phyloP scores from a whole-genome alignment of 2,888 invertebrate genomes.

The Plutella xylostella region DNA sequence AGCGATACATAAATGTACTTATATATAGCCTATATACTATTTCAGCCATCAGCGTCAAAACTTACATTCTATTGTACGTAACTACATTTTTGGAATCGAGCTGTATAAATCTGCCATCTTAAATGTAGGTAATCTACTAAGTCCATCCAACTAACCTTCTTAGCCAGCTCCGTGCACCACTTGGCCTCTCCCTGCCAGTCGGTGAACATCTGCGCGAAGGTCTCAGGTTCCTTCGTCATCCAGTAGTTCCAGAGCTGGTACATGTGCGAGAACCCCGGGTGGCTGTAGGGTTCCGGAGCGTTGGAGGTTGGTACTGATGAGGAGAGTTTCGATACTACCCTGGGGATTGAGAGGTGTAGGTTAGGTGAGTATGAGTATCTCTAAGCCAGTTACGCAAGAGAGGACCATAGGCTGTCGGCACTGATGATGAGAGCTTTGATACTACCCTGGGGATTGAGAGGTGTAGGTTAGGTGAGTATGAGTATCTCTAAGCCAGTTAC shows the following conservation, averaged over 20 bases:
- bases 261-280: constrained; percentile 65
- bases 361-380: neutral
- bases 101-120: too few relatives aligned
- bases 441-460: constrained; percentile 31
- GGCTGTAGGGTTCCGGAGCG: constrained; percentile 37
- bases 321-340: constrained; percentile 38
- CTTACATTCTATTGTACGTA: too few relatives aligned
- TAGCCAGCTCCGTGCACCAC: constrained; percentile 66
- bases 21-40: too few relatives aligned
- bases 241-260: constrained; percentile 80
- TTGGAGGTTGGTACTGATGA: constrained; percentile 25
- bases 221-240: constrained; percentile 78
- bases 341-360: constrained; percentile 18
- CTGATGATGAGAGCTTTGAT: constrained; percentile 30
- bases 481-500: neutral
- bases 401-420: neutral
- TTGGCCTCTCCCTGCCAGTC: constrained; percentile 67
- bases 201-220: constrained; percentile 72
- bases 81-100: too few relatives aligned
- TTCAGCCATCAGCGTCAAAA: too few relatives aligned
- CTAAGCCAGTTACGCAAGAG: neutral
- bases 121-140: too few relatives aligned
- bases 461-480: neutral
- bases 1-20: too few relatives aligned
- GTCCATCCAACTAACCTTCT: constrained; percentile 44